Evolutionary conservation across 2,113 vertebrate genomes (phyloP).

Genomic region (Apaloderma vittatum): DNA sequence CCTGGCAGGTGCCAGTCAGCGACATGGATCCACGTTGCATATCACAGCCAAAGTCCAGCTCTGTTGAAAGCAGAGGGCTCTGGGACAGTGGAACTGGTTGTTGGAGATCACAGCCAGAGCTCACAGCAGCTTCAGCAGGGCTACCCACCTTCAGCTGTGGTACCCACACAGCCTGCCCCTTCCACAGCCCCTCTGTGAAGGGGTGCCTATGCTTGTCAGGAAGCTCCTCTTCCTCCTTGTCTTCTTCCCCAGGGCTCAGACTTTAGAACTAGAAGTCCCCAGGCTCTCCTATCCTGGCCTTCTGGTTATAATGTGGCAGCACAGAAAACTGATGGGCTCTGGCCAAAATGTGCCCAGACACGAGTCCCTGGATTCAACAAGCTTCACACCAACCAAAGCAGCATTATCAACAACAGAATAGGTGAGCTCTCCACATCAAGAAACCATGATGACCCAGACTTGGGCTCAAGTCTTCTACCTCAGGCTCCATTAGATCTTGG

Average conservation of each 20-base stretch:
- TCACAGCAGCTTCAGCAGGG: neutral
- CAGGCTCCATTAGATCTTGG: neutral
- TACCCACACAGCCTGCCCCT: neutral
- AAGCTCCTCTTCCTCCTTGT: neutral
- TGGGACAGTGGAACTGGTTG: neutral
- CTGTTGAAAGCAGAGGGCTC: neutral
- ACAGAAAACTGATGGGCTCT: neutral
- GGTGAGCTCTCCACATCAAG: neutral
- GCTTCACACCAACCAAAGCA: neutral
- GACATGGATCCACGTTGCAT: neutral
- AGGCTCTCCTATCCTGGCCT: neutral
- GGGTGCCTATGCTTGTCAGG: neutral
- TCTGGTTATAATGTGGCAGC: neutral
- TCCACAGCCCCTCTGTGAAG: neutral
- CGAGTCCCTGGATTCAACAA: neutral
- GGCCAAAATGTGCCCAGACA: neutral
- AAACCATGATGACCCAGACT: fast-evolving
- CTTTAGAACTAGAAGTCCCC: neutral
- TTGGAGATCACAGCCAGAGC: neutral
- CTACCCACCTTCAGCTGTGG: neutral
- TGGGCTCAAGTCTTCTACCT: neutral
- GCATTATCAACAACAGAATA: neutral
- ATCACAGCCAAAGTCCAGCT: neutral
- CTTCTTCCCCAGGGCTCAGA: neutral
- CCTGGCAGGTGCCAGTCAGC: neutral